Percentiles rank a stretch among this genome's conserved stretches.
phyloP scores from a whole-genome alignment of 2,113 vertebrate species.

The Leptobrachium ailaonicum region DNA sequence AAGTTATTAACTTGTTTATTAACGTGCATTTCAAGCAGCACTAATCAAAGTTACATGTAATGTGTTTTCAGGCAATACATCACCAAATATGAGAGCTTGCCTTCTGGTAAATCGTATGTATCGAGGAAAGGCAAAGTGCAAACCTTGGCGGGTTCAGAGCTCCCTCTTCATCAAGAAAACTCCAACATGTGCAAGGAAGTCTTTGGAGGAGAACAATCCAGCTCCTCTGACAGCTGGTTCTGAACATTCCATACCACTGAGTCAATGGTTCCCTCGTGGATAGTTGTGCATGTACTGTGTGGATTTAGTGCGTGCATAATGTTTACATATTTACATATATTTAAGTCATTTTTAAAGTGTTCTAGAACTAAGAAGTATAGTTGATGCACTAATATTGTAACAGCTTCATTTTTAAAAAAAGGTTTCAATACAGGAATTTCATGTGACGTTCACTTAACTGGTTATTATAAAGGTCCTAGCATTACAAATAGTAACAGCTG shows the following conservation, averaged over 20 bases:
- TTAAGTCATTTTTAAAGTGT: slow-evolving; percentile 76
- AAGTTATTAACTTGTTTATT: too few relatives aligned
- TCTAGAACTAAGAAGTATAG: slow-evolving; percentile 37
- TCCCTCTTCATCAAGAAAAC: slow-evolving; percentile 95
- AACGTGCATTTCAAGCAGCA: too few relatives aligned
- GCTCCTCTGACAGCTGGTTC: slow-evolving; percentile 65
- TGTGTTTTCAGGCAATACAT: slow-evolving; percentile 67
- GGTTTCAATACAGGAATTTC: neutral
- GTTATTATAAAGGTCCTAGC: neutral
- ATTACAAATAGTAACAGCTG: neutral
- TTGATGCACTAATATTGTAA: slow-evolving; percentile 32
- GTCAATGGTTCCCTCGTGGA: slow-evolving; percentile 16
- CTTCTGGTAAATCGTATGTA: slow-evolving; percentile 72
- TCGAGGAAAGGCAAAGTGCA: slow-evolving; percentile 67
- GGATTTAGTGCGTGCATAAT: slow-evolving; percentile 65
- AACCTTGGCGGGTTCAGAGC: slow-evolving; percentile 78
- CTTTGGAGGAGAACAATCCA: slow-evolving; percentile 61
- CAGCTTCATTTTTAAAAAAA: slow-evolving; percentile 15
- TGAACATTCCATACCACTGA: slow-evolving; percentile 55
- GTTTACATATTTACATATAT: slow-evolving; percentile 92
- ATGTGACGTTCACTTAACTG: neutral
- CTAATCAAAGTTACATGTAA: neutral
- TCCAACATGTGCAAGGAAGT: slow-evolving; percentile 92
- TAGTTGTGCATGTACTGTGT: slow-evolving; percentile 45
- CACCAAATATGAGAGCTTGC: slow-evolving; percentile 81